Percentiles rank a stretch among this genome's conserved stretches.
These are phyloP conservation scores for Quadroppia sp. DNA, from an alignment of 2,888 invertebrate genomes.

Conservation along the genomic window DNA sequence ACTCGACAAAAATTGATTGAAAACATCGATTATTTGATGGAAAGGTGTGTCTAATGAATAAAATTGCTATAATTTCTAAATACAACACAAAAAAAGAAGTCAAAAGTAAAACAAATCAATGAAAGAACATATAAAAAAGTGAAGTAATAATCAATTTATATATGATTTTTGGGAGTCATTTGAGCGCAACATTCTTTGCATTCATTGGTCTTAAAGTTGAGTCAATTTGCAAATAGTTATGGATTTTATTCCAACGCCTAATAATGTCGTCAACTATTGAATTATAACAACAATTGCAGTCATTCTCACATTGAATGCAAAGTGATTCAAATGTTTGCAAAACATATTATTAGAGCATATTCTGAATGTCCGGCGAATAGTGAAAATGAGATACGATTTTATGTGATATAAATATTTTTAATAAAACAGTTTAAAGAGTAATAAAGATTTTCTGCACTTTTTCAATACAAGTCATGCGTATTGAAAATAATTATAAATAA, in stretches of 20 bases:
- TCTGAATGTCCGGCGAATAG: too few species aligned
- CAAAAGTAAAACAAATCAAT: constrained; percentile 5
- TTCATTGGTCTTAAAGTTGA: background rate
- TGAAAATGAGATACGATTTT: too few species aligned
- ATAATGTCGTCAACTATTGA: background rate
- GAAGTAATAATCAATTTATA: constrained; percentile 1
- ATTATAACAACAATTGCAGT: background rate
- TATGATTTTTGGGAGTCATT: background rate
- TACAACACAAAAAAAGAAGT: background rate
- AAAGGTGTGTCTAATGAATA: constrained; percentile 19
- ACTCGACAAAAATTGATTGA: background rate
- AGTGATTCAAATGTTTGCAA: too few species aligned
- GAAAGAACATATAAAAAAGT: background rate
- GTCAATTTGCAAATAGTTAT: background rate
- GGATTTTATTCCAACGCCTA: background rate
- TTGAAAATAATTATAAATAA: constrained; percentile 3
- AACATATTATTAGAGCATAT: too few species aligned
- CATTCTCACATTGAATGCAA: too few species aligned
- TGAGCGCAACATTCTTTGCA: background rate
- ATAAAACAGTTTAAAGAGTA: too few species aligned
- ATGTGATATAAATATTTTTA: too few species aligned
- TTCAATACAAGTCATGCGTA: constrained; percentile 12
- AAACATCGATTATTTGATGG: constrained; percentile 10
- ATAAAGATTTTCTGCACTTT: too few species aligned
- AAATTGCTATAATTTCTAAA: background rate